Conservation (phyloP, 2,797 vertebrate species). For the Thaleichthys pacificus region DNA sequence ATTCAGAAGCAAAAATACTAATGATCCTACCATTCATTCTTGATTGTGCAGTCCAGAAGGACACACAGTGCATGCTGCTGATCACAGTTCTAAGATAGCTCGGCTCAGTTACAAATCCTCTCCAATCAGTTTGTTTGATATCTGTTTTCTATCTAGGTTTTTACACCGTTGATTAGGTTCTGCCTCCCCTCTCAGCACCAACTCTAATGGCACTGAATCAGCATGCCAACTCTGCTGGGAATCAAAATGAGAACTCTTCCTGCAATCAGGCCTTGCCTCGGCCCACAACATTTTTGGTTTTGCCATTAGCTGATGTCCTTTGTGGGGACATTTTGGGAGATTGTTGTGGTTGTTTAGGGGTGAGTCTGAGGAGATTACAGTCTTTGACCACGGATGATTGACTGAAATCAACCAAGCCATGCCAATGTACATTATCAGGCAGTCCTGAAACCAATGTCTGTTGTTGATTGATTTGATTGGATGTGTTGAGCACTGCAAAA, state of each 20-base stretch:
- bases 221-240: conserved; percentile 49
- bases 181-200: conserved; percentile 46
- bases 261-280: conserved; percentile 73
- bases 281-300: conserved; percentile 64
- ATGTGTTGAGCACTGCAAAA: conserved; percentile 55
- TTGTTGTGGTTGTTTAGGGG: conserved; percentile 57
- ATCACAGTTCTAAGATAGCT: conserved; percentile 51
- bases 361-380: conserved; percentile 45
- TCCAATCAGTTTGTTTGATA: conserved; percentile 68
- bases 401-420: conserved; percentile 72
- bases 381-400: conserved; percentile 67
- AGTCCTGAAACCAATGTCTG: conserved; percentile 41
- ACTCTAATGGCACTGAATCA: conserved; percentile 65
- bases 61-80: conserved; percentile 1
- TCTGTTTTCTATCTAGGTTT: conserved; percentile 70
- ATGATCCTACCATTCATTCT: conserved; percentile 33
- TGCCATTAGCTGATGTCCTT: conserved; percentile 62
- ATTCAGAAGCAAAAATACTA: conserved; percentile 8
- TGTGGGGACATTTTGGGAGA: conserved; percentile 38
- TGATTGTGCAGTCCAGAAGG: conserved; percentile 51
- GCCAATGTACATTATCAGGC: conserved; percentile 45
- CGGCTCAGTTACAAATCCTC: conserved; percentile 60
- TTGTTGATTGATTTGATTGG: conserved; percentile 68
- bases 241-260: conserved; percentile 40
- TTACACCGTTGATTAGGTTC: conserved; percentile 63